phyloP scores from a whole-genome alignment of 2,888 invertebrate genomes.

The Selenia dentaria region DNA sequence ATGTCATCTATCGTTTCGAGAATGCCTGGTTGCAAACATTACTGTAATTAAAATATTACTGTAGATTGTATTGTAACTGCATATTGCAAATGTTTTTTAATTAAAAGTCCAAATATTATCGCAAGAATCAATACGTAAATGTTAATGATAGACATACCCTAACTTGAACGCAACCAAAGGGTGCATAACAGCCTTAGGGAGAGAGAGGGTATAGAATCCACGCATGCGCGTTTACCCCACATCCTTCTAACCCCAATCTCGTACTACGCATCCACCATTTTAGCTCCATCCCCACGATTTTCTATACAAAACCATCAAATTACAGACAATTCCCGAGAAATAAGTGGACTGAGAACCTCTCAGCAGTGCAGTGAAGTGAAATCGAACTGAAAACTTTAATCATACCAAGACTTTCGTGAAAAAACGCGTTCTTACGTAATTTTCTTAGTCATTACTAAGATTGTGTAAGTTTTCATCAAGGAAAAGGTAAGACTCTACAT shows the following conservation, averaged over 20 bases:
- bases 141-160: too few relatives aligned
- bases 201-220: constrained; percentile 31
- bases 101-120: too few relatives aligned
- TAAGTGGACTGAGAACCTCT: constrained; percentile 19
- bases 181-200: constrained; percentile 18
- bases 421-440: constrained; percentile 49
- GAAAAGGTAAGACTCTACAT: constrained; percentile 27
- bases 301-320: constrained; percentile 23
- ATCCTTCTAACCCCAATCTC: constrained; percentile 58
- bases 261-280: constrained; percentile 66
- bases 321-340: constrained; percentile 15
- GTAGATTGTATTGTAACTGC: too few relatives aligned
- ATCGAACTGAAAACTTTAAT: constrained; percentile 27
- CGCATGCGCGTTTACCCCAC: constrained; percentile 60
- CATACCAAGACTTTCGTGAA: constrained; percentile 25
- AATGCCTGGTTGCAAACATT: too few relatives aligned
- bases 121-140: too few relatives aligned
- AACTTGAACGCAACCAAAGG: constrained; percentile 54
- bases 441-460: constrained; percentile 39
- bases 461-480: constrained; percentile 42
- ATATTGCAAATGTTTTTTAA: too few relatives aligned
- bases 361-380: constrained; percentile 39
- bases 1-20: too few relatives aligned
- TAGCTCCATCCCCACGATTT: constrained; percentile 55
- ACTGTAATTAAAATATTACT: too few relatives aligned